Evolutionary conservation across 2,113 vertebrate genomes (phyloP), one percentile per base, ranked within the genome.

Genomic region (Mugil cephalus): DNA sequence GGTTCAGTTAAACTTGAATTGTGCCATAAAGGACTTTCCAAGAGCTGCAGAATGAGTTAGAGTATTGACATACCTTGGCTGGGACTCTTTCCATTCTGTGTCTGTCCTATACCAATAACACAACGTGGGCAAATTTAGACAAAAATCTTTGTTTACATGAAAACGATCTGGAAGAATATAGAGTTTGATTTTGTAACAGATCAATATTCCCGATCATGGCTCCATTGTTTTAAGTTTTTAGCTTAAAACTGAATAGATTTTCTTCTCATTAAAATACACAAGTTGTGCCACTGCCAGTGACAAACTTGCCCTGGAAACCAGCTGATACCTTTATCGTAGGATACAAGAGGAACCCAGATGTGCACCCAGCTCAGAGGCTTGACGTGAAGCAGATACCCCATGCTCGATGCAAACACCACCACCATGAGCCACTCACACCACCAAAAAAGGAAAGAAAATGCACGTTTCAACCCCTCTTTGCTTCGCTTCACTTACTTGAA

Each of bases 401-500:
- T 66, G 69, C 60, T 61, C 60, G 18, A 61, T 18, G 10, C 52
- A 10, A 66, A 83, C 38, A 39, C 34, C 58, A 13, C 21, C 1
- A 9, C 38, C 24, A 30, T 5, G 24, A 48, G 8, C 38, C 19
- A 48, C 4, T 55, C 69, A 84, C 72, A 77, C 68, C 65, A 54
- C 50, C 80, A 6, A 51, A 9, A 15, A 24, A 70, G 35, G 10
- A 38, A 46, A 72, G 58, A 36, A 30, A 30, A 30, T 30, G 5
- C 24, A 30, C 5, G 1, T n/a, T 17, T 17, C 42, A 43, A 69
- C 21, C 34, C 40, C 46, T 35, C 11, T 55, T 59, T 21, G 18
- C 52, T 55, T 59, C 61, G 73, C 66, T 83, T 47, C 70, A 97
- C 96, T 96, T 96, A 97, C 96, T 95, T 91, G 96, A 91, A 74